Conservation (phyloP, 2,113 vertebrate genomes). For the Spizaetus ornatus region DNA sequence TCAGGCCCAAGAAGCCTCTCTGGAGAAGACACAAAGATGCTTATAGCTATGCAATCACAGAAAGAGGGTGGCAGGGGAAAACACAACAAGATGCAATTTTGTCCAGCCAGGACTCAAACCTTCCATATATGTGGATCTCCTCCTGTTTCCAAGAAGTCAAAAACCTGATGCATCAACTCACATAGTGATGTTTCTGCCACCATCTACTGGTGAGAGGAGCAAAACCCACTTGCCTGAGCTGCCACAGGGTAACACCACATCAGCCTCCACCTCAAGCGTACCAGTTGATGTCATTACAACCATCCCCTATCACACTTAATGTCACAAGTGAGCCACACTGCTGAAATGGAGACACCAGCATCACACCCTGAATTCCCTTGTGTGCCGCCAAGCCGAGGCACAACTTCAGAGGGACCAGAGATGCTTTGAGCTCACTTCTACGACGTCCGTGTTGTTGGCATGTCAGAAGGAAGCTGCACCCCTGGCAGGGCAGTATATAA, state of each 20-base stretch:
- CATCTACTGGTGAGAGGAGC: not conserved
- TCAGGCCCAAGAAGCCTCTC: not conserved
- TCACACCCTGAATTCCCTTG: not conserved
- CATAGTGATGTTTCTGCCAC: not conserved
- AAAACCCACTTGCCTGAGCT: not conserved
- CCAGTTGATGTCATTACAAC: no score
- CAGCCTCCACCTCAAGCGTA: rapidly evolving
- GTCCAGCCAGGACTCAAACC: not conserved
- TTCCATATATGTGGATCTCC: no score
- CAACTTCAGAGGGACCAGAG: not conserved
- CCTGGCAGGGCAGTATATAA: not conserved
- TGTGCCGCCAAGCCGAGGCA: not conserved
- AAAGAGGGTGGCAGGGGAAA: not conserved
- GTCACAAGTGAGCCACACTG: not conserved
- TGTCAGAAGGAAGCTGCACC: not conserved
- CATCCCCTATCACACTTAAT: rapidly evolving
- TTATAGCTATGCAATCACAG: not conserved
- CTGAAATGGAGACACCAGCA: not conserved
- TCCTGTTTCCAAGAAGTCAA: not conserved
- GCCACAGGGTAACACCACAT: not conserved
- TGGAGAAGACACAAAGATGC: not conserved
- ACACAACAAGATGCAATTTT: not conserved
- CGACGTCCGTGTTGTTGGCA: rapidly evolving
- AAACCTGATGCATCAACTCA: not conserved
- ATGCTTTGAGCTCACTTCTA: not conserved